Percentiles rank a stretch among this genome's conserved stretches.
phyloP scores from a whole-genome alignment of 2,797 vertebrate genomes.

The Hippopotamyrus pictus region DNA sequence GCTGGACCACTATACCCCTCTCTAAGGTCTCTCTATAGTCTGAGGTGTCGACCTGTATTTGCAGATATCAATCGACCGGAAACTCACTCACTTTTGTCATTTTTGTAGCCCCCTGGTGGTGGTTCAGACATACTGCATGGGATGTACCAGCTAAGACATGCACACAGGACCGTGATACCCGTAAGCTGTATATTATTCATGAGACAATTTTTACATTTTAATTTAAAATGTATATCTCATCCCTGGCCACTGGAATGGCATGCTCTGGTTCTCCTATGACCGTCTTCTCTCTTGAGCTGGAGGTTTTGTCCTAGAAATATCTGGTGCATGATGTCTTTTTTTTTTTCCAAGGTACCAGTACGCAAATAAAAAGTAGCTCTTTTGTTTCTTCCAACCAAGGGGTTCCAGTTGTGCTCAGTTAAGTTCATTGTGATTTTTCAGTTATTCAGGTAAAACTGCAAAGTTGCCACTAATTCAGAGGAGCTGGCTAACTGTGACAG shows the following conservation, averaged over 20 bases:
- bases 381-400: background rate
- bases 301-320: background rate
- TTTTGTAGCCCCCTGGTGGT: background rate
- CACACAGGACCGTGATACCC: background rate
- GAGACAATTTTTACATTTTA: background rate
- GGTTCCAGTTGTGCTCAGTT: background rate
- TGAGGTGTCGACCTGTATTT: background rate
- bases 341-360: background rate
- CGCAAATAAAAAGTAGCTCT: background rate
- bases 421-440: background rate
- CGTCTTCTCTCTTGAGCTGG: background rate
- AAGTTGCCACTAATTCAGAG: background rate
- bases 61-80: background rate
- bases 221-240: background rate
- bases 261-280: background rate
- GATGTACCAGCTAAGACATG: background rate
- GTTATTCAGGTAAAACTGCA: background rate
- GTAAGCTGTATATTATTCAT: background rate
- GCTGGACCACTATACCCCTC: background rate
- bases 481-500: background rate
- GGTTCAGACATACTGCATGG: background rate
- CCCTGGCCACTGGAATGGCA: background rate
- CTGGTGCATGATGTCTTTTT: background rate
- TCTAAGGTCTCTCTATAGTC: background rate
- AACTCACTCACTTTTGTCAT: background rate